Evolutionary conservation across 1,140 invertebrate species (phyloP), one percentile per base, ranked within the genome.

Genomic region (Xylocopa sonorina): DNA sequence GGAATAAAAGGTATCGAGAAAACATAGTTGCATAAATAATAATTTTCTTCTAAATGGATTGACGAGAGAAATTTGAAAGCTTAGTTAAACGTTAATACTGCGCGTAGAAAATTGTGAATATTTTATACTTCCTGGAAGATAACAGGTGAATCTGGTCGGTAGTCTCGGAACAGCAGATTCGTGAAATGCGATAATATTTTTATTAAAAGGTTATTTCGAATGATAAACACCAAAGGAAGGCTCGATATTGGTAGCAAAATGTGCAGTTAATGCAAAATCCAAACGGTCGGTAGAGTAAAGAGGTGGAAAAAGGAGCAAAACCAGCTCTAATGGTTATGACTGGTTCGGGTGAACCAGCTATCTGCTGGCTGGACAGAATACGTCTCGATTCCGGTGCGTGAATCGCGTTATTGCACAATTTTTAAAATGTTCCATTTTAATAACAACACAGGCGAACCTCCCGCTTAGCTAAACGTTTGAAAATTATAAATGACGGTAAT

Each of bases 241-340:
- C 21, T 63, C 32, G 53, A 51, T 72, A 78, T 71, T 78, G 76
- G 67, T 72, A 51, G 67, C 62, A 71, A 62, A n/a, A 72, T 34
- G 76, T 43, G 76, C 43, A 60, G 67, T 73, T 55, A 51, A 80
- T 76, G 57, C 67, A 67, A 83, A 80, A 71, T 80, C 72, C 55
- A 53, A 48, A 18, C 51, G 46, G 64, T 24, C n/a, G 48, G 41
- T 38, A 16, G 46, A 29, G n/a, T n/a, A n/a, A 16, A 48, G 50
- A 50, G 29, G 41, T 16, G 34, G 43, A 38, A 58, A 58, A 74
- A 79, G 63, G 63, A 76, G 63, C 41, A 76, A 76, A 80, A 53
- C 62, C 55, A 62, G 10, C 53, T 80, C 53, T 76, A 76, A 75
- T 51, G 53, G 73, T 80, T 80, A 80, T 68, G 72, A 80, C 72